These are phyloP conservation scores for Panthera uncia DNA, from an alignment of 2,113 vertebrate species.

Conservation along the genomic window DNA sequence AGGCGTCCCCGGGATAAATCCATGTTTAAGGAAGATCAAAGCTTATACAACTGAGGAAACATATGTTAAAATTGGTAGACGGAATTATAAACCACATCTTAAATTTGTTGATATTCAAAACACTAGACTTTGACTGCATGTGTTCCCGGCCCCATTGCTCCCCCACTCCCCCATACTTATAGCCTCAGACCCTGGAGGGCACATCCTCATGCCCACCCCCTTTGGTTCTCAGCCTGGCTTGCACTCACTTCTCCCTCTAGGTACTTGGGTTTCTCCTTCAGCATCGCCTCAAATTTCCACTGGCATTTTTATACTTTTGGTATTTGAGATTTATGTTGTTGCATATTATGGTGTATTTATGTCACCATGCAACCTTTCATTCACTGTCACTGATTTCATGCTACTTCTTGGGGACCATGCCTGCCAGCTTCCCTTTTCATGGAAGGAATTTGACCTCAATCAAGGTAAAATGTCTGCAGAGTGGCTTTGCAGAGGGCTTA, in stretches of 20 bases:
- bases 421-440: rapidly evolving
- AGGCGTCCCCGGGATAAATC: too few relatives aligned
- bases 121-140: rapidly evolving
- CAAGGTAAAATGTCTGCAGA: not conserved
- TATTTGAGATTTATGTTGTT: not conserved
- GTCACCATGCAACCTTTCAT: not conserved
- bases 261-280: not conserved
- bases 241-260: not conserved
- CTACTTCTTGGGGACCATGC: not conserved
- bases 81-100: not conserved
- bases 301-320: not conserved
- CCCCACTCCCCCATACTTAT: rapidly evolving
- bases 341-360: rapidly evolving
- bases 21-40: not conserved
- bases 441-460: not conserved
- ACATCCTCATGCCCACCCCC: rapidly evolving
- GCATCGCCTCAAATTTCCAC: not conserved
- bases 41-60: not conserved
- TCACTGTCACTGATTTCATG: not conserved
- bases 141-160: rapidly evolving
- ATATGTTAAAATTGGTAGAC: not conserved
- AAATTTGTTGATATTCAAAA: not conserved
- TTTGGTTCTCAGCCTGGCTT: rapidly evolving
- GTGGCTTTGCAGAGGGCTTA: not conserved
- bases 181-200: rapidly evolving